phyloP scores from a whole-genome alignment of 2,888 invertebrate genomes.

The Rhorus exstirpatorius region DNA sequence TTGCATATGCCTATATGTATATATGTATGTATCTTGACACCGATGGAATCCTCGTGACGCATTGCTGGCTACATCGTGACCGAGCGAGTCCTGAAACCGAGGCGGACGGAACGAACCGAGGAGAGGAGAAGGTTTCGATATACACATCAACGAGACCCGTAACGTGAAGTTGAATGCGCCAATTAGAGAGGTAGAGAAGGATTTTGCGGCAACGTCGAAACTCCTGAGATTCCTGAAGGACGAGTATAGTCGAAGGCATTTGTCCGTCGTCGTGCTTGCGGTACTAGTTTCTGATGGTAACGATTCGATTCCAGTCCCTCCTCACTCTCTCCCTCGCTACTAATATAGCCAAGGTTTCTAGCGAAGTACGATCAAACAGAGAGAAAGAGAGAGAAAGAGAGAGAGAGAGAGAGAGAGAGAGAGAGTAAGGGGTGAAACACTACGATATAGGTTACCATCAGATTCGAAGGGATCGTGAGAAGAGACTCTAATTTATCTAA shows the following conservation, averaged over 20 bases:
- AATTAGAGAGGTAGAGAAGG: slow-evolving; percentile 84
- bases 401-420: slow-evolving; percentile 20
- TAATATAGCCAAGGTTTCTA: not conserved
- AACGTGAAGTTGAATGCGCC: slow-evolving; percentile 80
- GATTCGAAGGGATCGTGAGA: slow-evolving; percentile 33
- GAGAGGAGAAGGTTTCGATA: slow-evolving; percentile 57
- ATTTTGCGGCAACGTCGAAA: slow-evolving; percentile 82
- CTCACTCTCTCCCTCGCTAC: not conserved
- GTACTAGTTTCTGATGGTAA: slow-evolving; percentile 78
- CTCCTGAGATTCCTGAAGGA: slow-evolving; percentile 83
- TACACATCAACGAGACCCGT: slow-evolving; percentile 60
- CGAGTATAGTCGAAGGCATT: slow-evolving; percentile 81
- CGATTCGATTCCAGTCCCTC: slow-evolving; percentile 79
- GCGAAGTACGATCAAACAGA: slow-evolving; percentile 4
- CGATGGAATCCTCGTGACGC: slow-evolving; percentile 64
- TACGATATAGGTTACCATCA: not conserved
- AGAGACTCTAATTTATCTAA: slow-evolving; percentile 39
- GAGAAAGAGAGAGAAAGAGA: slow-evolving; percentile 6
- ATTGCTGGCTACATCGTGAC: slow-evolving; percentile 63
- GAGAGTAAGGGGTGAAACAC: slow-evolving; percentile 12
- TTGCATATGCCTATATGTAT: not conserved
- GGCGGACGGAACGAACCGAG: slow-evolving; percentile 32
- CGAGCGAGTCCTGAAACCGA: slow-evolving; percentile 51
- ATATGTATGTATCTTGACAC: slow-evolving; percentile 22
- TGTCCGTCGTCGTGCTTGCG: slow-evolving; percentile 82